Conservation (phyloP, 2,888 invertebrate species). For the Heliconius sara region DNA sequence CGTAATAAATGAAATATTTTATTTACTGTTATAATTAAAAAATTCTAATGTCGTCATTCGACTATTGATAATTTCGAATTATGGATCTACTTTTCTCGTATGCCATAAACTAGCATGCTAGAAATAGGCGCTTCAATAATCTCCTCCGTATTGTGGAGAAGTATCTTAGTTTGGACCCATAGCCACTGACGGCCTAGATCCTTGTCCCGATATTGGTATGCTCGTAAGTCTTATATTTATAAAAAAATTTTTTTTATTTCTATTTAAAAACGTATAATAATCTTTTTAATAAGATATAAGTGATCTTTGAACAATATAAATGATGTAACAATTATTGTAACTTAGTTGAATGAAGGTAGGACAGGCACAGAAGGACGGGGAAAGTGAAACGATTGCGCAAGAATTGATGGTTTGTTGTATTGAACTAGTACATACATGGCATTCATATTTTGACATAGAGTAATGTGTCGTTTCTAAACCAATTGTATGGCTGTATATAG, state of each 20-base stretch:
- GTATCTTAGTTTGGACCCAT: background rate
- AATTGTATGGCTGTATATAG: background rate
- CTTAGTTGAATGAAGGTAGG: conserved; percentile 1
- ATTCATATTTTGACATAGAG: conserved; percentile 16
- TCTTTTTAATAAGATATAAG: background rate
- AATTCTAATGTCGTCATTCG: too few species aligned
- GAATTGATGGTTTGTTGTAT: conserved; percentile 8
- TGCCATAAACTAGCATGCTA: too few species aligned
- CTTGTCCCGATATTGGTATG: background rate
- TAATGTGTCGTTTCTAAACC: conserved; percentile 21
- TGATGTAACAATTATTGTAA: conserved; percentile 3
- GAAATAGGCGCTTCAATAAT: too few species aligned
- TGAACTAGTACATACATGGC: background rate
- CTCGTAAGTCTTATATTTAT: background rate
- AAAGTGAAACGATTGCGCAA: conserved; percentile 27
- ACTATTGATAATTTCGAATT: too few species aligned
- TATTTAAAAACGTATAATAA: background rate
- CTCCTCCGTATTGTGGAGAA: too few species aligned
- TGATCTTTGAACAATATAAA: background rate
- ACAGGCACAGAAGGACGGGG: conserved; percentile 5
- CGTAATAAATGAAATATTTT: too few species aligned
- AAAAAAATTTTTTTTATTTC: background rate
- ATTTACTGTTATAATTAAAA: too few species aligned
- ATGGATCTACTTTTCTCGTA: too few species aligned
- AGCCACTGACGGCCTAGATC: background rate